These are phyloP conservation scores for Willowsia nigromaculata DNA, from an alignment of 2,888 invertebrate species.

Conservation along the genomic window DNA sequence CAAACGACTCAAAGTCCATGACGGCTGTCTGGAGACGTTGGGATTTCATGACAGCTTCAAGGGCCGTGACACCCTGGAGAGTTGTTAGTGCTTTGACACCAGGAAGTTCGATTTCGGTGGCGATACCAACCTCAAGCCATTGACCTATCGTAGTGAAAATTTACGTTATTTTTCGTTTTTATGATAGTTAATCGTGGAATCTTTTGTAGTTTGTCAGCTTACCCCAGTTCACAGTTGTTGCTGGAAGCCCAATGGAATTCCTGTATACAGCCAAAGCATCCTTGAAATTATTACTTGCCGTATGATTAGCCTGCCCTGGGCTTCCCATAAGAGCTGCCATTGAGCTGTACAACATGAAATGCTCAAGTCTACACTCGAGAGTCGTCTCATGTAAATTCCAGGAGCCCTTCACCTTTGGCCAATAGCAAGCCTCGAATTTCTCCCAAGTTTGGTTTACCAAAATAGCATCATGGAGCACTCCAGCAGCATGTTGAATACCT, in stretches of 20 bases:
- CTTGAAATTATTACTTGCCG: conserved; percentile 64
- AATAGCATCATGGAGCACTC: conserved; percentile 66
- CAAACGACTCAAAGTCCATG: conserved; percentile 59
- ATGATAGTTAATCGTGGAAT: no score
- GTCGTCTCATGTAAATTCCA: conserved; percentile 74
- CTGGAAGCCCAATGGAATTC: conserved; percentile 65
- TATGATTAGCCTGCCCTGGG: conserved; percentile 73
- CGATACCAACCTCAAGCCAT: conserved; percentile 72
- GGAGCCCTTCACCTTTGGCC: conserved; percentile 70
- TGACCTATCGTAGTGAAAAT: conserved; percentile 17
- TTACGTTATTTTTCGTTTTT: no score
- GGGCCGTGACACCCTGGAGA: conserved; percentile 64
- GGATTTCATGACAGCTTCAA: conserved; percentile 58
- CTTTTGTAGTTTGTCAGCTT: background rate
- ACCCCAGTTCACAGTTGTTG: conserved; percentile 73
- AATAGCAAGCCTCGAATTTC: conserved; percentile 59
- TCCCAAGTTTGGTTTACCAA: conserved; percentile 75
- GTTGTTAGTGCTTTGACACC: conserved; percentile 66
- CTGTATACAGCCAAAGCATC: conserved; percentile 68
- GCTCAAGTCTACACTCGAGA: conserved; percentile 57
- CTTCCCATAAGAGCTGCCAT: conserved; percentile 64
- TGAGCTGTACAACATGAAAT: conserved; percentile 71
- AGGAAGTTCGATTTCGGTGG: conserved; percentile 65
- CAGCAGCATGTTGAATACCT: conserved; percentile 74
- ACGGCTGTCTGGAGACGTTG: conserved; percentile 56